These are phyloP conservation scores for Margaritifera margaritifera DNA, from an alignment of 2,888 invertebrate species.

Conservation along the genomic window DNA sequence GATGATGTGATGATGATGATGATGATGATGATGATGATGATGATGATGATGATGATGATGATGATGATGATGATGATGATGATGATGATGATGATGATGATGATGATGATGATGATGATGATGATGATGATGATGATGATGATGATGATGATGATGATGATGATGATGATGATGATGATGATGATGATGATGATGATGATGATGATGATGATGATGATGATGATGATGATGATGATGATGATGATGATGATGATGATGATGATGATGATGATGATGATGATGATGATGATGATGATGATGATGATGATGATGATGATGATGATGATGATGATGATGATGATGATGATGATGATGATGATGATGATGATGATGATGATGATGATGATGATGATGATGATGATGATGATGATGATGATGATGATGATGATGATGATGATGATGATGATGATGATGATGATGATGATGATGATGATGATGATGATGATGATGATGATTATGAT, in stretches of 20 bases:
- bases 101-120: neutral
- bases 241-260: conserved; percentile 3
- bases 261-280: conserved; percentile 3
- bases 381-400: too few relatives aligned
- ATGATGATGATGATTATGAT: too few relatives aligned
- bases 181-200: conserved; percentile 2
- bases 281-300: conserved; percentile 2
- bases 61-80: conserved; percentile 1
- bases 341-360: conserved; percentile 1
- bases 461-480: too few relatives aligned
- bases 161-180: conserved; percentile 1
- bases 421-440: too few relatives aligned
- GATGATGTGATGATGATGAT: too few relatives aligned
- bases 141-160: conserved; percentile 2
- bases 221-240: conserved; percentile 1
- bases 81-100: neutral
- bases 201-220: conserved; percentile 2
- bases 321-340: conserved; percentile 2
- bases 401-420: too few relatives aligned
- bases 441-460: too few relatives aligned
- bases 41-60: conserved; percentile 4
- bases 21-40: neutral
- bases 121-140: conserved; percentile 4
- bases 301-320: conserved; percentile 2
- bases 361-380: conserved; percentile 3